phyloP scores from a whole-genome alignment of 2,113 vertebrate genomes.

The Panthera uncia region DNA sequence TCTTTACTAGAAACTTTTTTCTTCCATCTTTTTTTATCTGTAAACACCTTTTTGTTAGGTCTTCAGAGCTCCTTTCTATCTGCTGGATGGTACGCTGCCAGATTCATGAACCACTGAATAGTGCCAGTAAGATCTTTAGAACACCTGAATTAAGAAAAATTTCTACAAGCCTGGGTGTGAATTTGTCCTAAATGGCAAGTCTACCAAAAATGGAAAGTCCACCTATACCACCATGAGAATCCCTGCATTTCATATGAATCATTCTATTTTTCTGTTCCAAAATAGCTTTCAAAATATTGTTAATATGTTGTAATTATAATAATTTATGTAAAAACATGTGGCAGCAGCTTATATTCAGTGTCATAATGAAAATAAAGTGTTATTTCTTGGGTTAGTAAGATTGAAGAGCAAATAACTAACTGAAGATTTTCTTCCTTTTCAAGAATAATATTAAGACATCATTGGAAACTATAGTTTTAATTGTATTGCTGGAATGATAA shows the following conservation, averaged over 20 bases:
- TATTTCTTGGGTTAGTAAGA: background rate
- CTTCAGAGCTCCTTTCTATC: background rate
- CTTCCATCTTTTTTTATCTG: background rate
- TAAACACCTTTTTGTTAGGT: background rate
- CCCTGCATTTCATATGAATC: background rate
- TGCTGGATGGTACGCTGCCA: background rate
- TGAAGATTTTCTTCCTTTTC: slow-evolving; percentile 16
- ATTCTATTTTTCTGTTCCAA: background rate
- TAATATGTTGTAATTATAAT: background rate
- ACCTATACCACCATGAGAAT: background rate
- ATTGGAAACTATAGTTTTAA: background rate
- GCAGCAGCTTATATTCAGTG: background rate
- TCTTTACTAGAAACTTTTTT: background rate
- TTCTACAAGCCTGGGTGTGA: background rate
- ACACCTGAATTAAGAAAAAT: background rate
- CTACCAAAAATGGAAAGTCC: background rate
- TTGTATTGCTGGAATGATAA: background rate
- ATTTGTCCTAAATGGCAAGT: background rate
- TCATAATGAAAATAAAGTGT: background rate
- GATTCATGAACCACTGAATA: background rate
- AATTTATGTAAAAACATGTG: background rate
- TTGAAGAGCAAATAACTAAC: background rate
- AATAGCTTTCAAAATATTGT: background rate
- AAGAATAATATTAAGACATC: background rate
- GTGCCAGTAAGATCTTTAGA: background rate